A percentile compares a stretch with the other conserved stretches of the same genome.
Evolutionary conservation across 2,113 vertebrate genomes (phyloP).

Genomic region (Apodemus speciosus): DNA sequence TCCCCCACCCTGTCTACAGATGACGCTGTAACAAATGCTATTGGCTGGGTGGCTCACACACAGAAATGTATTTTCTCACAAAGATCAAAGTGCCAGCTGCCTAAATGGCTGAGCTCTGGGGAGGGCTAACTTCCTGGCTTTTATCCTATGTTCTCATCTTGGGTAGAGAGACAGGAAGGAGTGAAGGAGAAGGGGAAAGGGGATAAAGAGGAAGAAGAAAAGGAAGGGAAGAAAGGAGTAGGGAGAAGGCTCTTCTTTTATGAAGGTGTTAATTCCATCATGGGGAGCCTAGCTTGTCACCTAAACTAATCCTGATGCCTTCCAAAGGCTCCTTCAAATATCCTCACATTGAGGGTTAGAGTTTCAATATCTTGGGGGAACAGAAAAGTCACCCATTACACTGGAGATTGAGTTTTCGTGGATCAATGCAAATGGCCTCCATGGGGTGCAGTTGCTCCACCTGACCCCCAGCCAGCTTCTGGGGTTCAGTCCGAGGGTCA

Average conservation of each 20-base stretch:
- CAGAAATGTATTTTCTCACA: neutral
- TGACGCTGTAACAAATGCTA: neutral
- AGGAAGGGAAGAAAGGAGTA: neutral
- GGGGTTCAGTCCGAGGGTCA: neutral
- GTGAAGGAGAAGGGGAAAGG: neutral
- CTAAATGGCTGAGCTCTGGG: neutral
- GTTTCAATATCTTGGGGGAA: neutral
- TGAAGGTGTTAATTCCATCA: neutral
- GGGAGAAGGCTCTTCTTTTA: neutral
- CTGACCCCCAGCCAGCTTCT: neutral
- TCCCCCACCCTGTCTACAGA: neutral
- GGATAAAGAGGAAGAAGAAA: neutral
- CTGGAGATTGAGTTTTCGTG: neutral
- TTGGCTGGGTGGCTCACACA: neutral
- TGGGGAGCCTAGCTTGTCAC: neutral
- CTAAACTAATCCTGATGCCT: neutral
- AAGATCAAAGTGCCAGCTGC: neutral
- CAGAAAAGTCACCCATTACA: neutral
- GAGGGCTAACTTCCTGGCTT: neutral
- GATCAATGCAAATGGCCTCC: neutral
- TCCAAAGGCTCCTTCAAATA: neutral
- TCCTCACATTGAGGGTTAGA: neutral
- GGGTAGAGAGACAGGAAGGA: neutral
- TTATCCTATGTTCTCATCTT: neutral
- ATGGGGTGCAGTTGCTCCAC: neutral